phyloP scores from a whole-genome alignment of 2,888 invertebrate species.

The Drosophila neotestacea region DNA sequence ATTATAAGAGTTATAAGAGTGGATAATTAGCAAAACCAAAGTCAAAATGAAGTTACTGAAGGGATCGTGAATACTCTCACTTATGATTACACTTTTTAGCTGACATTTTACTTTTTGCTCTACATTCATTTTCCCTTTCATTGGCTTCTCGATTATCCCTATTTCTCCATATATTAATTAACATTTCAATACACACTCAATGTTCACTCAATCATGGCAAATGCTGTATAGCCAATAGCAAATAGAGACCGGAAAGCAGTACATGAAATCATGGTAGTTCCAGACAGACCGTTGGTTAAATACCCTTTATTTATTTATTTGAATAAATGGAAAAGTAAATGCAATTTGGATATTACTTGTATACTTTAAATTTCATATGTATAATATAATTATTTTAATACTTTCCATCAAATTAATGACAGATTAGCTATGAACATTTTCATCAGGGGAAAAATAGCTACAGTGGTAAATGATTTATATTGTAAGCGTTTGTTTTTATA shows the following conservation, averaged over 20 bases:
- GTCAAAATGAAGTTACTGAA: background rate
- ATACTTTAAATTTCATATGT: background rate
- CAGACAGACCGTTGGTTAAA: constrained; percentile 3
- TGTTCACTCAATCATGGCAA: constrained; percentile 45
- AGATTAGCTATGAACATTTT: too few relatives aligned
- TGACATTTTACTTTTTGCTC: constrained; percentile 2
- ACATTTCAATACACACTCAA: constrained; percentile 46
- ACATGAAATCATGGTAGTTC: background rate
- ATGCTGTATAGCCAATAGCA: constrained; percentile 26
- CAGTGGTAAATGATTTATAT: too few relatives aligned
- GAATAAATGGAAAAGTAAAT: too few relatives aligned
- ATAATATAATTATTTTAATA: too few relatives aligned
- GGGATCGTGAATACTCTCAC: background rate
- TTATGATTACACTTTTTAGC: constrained; percentile 7
- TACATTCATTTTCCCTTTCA: constrained; percentile 17
- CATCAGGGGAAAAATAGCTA: too few relatives aligned
- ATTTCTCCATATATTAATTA: constrained; percentile 58
- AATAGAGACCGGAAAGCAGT: constrained; percentile 27
- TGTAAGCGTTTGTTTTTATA: too few relatives aligned
- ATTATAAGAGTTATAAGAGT: constrained; percentile 20
- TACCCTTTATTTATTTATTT: background rate
- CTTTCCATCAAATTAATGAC: too few relatives aligned
- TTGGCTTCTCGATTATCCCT: constrained; percentile 16
- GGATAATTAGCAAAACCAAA: constrained; percentile 31
- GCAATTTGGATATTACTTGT: too few relatives aligned